A percentile compares a stretch with the other conserved stretches of the same genome.
phyloP scores from a whole-genome alignment of 1,140 invertebrate species.

The Pseudoatta argentina region DNA sequence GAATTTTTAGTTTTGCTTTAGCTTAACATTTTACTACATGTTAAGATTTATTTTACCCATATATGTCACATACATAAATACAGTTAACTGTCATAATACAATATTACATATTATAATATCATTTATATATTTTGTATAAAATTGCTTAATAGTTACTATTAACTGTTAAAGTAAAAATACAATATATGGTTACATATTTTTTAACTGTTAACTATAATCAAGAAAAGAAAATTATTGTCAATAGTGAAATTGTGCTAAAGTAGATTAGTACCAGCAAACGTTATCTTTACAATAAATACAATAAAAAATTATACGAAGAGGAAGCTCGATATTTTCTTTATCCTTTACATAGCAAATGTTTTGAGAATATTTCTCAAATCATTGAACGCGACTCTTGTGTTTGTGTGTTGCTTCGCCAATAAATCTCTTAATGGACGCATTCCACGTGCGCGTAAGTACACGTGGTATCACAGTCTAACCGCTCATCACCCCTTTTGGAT shows the following conservation, averaged over 20 bases:
- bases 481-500: conserved; percentile 80
- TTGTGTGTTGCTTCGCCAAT: background rate
- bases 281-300: background rate
- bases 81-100: background rate
- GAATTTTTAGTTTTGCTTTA: background rate
- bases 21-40: background rate
- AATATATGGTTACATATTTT: no score
- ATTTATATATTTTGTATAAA: no score
- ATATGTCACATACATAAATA: background rate
- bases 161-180: no score
- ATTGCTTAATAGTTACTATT: no score
- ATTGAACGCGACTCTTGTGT: background rate
- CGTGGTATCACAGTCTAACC: conserved; percentile 76
- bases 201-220: background rate
- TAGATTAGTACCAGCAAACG: background rate
- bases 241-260: background rate
- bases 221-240: background rate
- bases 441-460: conserved; percentile 53
- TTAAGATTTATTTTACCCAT: background rate
- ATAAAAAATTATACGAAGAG: background rate
- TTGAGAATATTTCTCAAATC: background rate
- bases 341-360: background rate
- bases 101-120: no score
- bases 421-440: conserved; percentile 7
- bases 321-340: background rate